phyloP scores from a whole-genome alignment of 1,140 invertebrate species.

The Anthonomus grandis region DNA sequence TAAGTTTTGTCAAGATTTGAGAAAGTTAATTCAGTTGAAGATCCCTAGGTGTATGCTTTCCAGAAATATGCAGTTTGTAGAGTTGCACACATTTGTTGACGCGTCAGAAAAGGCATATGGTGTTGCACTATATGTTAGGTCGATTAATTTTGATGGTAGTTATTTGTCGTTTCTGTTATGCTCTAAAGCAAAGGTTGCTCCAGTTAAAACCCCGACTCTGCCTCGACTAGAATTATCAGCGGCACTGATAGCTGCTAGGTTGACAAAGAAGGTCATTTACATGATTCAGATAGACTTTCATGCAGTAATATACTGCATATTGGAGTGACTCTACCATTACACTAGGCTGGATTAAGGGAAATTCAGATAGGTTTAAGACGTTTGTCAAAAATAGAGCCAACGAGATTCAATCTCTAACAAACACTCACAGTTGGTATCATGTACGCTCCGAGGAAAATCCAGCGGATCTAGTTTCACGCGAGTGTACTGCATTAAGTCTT shows the following conservation, averaged over 20 bases:
- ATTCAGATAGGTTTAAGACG: background rate
- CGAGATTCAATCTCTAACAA: background rate
- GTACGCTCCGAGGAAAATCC: conserved; percentile 15
- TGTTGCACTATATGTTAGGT: conserved; percentile 32
- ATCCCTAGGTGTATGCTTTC: background rate
- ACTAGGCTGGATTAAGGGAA: conserved; percentile 14
- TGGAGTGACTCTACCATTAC: conserved; percentile 20
- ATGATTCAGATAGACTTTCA: background rate
- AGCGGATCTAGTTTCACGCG: conserved; percentile 18
- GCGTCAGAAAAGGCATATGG: conserved; percentile 33
- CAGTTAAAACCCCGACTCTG: conserved; percentile 36
- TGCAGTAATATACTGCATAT: conserved; percentile 4
- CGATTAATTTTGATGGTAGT: conserved; percentile 8
- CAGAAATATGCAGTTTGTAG: background rate
- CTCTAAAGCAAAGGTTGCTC: conserved; percentile 38
- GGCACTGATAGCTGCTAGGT: conserved; percentile 28
- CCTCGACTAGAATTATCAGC: conserved; percentile 39
- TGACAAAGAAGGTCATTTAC: conserved; percentile 12
- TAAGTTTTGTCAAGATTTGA: background rate
- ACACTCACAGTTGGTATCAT: conserved; percentile 5
- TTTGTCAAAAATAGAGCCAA: conserved; percentile 16
- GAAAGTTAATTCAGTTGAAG: background rate
- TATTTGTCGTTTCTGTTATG: conserved; percentile 18
- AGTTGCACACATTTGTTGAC: conserved; percentile 30
- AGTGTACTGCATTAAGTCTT: background rate